A percentile compares a stretch with the other conserved stretches of the same genome.
phyloP scores from a whole-genome alignment of 2,888 invertebrate genomes.

The Leptarthrus brevirostris region DNA sequence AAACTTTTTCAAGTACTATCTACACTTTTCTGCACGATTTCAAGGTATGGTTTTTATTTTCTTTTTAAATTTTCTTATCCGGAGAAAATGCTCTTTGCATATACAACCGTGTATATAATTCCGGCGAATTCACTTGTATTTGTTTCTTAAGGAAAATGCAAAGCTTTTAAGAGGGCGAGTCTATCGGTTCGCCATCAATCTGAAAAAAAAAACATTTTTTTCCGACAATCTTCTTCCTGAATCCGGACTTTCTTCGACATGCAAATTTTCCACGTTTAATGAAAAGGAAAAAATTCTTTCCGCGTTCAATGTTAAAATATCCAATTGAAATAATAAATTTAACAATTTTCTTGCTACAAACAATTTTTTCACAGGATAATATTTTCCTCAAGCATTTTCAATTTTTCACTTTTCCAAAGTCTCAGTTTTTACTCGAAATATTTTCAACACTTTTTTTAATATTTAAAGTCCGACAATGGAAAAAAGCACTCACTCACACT shows the following conservation, averaged over 20 bases:
- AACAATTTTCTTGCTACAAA: too few relatives aligned
- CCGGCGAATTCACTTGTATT: constrained; percentile 41
- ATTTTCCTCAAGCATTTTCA: too few relatives aligned
- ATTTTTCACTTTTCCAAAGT: background rate
- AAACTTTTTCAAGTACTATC: constrained; percentile 5
- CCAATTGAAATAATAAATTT: too few relatives aligned
- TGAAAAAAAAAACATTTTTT: background rate
- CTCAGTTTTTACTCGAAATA: background rate
- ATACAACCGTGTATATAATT: constrained; percentile 20
- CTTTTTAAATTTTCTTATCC: constrained; percentile 11
- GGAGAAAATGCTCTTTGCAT: background rate
- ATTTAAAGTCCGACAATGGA: background rate
- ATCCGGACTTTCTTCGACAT: too few relatives aligned
- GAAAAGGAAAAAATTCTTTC: too few relatives aligned
- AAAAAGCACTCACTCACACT: constrained; percentile 21
- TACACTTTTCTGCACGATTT: constrained; percentile 11
- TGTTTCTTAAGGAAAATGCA: constrained; percentile 17
- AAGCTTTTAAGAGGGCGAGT: constrained; percentile 45
- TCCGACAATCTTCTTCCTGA: background rate
- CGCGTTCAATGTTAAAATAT: too few relatives aligned
- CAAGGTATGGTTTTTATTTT: background rate
- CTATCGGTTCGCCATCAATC: constrained; percentile 25
- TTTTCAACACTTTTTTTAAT: constrained; percentile 8
- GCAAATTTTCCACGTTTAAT: too few relatives aligned
- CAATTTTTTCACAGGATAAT: background rate